Evolutionary conservation across 2,888 invertebrate genomes (phyloP), one percentile per base, ranked within the genome.

Genomic region (Catotricha subobsoleta): DNA sequence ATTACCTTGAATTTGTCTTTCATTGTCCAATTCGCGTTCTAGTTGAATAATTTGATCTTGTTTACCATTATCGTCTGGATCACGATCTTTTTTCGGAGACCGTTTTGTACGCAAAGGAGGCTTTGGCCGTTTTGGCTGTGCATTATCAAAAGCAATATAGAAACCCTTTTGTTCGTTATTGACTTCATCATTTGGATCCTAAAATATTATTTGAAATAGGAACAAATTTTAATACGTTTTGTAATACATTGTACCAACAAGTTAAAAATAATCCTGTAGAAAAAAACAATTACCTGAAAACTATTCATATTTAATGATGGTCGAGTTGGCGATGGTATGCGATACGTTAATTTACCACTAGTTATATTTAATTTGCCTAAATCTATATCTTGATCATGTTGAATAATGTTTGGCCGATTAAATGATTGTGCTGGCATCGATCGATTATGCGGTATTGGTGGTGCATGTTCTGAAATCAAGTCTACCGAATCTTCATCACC

Each of bases 91-190:
- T 54, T 80, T 79, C 1, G 84, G 83, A 6, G 83, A 83, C 43
- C 76, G 71, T 57, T 83, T 84, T 44, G 70, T 70, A 48, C 88
- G 67, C 40, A 90, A 64, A 13, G 86, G 84, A 2, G 90, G 91
- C 60, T 91, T 91, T 13, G 88, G 86, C 53, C 87, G 70, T 57
- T 83, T 84, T 13, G 88, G 87, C 52, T 78, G 77, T 43, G 84
- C 84, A 57, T 82, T 79, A 57, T 90, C 90, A 58, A 94, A 90
- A 39, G 88, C 84, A 55, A 94, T 87, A 61, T 92, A 92, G 65
- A 94, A 94, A 23, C 86, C 84, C 59, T 86, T 83, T 57, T 84
- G 81, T 45, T 65, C 68, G 31, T 40, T 40, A 25, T 31, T 25
- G 6, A 25, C 30, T 16, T 40, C 40, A 5, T 40, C 40, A 15